These are phyloP conservation scores for Trichacis sp. DNA, from an alignment of 2,888 invertebrate species.

Conservation along the genomic window DNA sequence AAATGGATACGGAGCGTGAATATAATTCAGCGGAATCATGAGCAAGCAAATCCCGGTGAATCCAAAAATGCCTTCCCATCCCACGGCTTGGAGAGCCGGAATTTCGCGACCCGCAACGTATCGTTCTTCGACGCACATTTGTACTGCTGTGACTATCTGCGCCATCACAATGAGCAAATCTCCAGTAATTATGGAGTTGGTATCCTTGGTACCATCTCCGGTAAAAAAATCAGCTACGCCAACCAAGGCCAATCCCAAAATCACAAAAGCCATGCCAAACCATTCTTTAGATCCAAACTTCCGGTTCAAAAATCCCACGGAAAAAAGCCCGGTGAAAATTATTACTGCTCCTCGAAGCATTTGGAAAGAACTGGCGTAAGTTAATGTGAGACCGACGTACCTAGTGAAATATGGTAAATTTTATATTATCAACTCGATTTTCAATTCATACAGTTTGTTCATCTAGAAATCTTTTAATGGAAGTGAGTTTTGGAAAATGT, in stretches of 20 bases:
- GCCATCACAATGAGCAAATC: constrained; percentile 81
- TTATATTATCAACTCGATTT: too few species aligned
- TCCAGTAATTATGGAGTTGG: constrained; percentile 85
- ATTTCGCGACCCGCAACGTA: constrained; percentile 87
- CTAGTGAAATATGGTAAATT: too few species aligned
- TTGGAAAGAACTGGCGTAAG: constrained; percentile 94
- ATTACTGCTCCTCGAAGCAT: constrained; percentile 94
- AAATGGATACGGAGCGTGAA: constrained; percentile 81
- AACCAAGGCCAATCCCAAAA: constrained; percentile 79
- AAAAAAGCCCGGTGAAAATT: constrained; percentile 88
- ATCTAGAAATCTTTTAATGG: too few species aligned
- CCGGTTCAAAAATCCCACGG: constrained; percentile 83
- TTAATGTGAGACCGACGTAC: constrained; percentile 90
- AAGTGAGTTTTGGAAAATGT: too few species aligned
- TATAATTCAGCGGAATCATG: constrained; percentile 85
- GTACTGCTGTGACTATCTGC: constrained; percentile 66
- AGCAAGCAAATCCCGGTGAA: constrained; percentile 74
- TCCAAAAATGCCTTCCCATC: constrained; percentile 91
- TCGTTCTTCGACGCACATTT: constrained; percentile 97
- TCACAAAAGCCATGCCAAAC: constrained; percentile 81
- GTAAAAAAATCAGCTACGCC: constrained; percentile 79
- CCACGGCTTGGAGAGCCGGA: constrained; percentile 90
- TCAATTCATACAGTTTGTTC: too few species aligned
- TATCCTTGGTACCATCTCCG: constrained; percentile 63
- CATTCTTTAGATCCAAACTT: constrained; percentile 78